Evolutionary conservation across 2,888 invertebrate genomes (phyloP).

Genomic region (Himalopsyche japonica): DNA sequence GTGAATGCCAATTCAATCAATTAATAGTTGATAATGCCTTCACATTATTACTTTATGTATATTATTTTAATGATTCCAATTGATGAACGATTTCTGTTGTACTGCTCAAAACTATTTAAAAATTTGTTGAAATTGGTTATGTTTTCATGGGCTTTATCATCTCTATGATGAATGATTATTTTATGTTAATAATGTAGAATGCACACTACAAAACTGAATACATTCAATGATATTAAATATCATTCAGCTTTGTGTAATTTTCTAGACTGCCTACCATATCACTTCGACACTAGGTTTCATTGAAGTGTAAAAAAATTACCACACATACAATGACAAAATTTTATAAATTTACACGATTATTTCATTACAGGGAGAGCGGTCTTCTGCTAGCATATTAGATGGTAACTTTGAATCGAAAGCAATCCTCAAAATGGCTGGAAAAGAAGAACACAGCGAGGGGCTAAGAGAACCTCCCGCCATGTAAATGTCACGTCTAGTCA

Average conservation of each 20-base stretch:
- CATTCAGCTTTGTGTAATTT: not conserved
- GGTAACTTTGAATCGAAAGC: constrained; percentile 79
- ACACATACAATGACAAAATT: not conserved
- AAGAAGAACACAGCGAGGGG: constrained; percentile 82
- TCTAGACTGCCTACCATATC: not conserved
- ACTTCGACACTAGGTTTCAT: not conserved
- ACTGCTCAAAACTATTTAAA: too few relatives aligned
- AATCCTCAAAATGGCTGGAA: constrained; percentile 82
- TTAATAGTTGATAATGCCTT: too few relatives aligned
- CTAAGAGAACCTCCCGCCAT: constrained; percentile 60
- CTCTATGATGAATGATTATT: too few relatives aligned
- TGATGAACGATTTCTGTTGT: too few relatives aligned
- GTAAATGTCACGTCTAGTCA: not conserved
- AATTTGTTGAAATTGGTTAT: too few relatives aligned
- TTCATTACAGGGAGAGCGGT: constrained; percentile 53
- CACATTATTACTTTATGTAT: too few relatives aligned
- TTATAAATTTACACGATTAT: not conserved
- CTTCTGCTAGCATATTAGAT: constrained; percentile 69
- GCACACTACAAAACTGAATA: too few relatives aligned
- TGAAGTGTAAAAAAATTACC: constrained; percentile 10
- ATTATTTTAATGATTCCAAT: too few relatives aligned
- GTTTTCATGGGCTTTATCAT: too few relatives aligned
- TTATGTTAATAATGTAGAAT: too few relatives aligned
- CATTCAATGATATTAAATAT: too few relatives aligned
- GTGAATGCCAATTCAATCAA: too few relatives aligned